Evolutionary conservation across 2,888 invertebrate species (phyloP), one percentile per base, ranked within the genome.

Genomic region (Melipona bicolor): DNA sequence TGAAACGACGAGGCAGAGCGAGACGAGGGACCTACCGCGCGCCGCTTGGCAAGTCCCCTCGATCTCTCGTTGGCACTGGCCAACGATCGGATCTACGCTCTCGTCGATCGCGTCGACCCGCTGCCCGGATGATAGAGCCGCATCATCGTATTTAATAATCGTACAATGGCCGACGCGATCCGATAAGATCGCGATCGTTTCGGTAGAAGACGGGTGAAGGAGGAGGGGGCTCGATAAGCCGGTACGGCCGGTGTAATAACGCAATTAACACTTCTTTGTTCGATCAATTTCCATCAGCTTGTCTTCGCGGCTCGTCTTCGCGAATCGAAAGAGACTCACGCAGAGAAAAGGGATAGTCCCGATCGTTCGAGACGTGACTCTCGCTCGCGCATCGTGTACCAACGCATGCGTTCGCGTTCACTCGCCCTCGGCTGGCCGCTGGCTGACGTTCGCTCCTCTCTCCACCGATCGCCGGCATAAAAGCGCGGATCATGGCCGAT

Each of bases 91-190:
- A 74, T 68, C 65, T 54, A 65, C 80, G 79, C 82, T 83, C 84
- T 71, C 77, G 67, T 72, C 88, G 88, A 89, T 88, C 81, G 70
- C 71, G 79, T 78, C 89, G 89, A 84, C 19, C 89, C 86, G 87
- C 89, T 43, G 88, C 85, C 89, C 86, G 88, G 86, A 89, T 86
- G 90, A 93, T 93, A 92, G 91, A 94, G 94, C 94, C 91, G 90
- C 94, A 94, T 94, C 94, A 94, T 94, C 94, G 92, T 92, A 93
- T 94, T 94, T 94, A 94, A 94, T 94, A 94, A 94, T 93, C 93
- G 90, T 91, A 93, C 93, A 93, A 93, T 93, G 91, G 91, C 67
- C 88, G 87, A 86, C 83, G 83, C 67, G 88, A 70, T 65, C 76
- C 90, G 91, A 92, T 91, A 91, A 91, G 89, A 92, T 92, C 92